phyloP scores from a whole-genome alignment of 2,113 vertebrate genomes.

The Stictonetta naevosa region DNA sequence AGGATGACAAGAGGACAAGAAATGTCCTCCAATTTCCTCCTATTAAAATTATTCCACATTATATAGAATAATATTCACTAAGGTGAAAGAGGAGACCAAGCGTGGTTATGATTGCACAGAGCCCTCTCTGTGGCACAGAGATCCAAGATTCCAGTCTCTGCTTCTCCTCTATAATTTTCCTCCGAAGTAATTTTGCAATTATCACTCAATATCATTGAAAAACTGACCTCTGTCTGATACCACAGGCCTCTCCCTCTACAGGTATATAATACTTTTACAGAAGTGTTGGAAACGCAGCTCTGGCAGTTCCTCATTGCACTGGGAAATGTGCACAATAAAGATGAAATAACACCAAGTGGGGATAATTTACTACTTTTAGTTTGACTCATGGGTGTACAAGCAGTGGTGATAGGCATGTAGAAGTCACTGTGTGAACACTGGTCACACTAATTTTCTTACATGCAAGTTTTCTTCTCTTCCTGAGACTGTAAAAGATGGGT shows the following conservation, averaged over 20 bases:
- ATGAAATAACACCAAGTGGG: neutral
- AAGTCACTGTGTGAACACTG: neutral
- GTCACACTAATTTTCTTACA: neutral
- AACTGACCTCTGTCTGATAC: neutral
- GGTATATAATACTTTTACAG: neutral
- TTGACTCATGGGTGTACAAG: neutral
- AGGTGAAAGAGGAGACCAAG: neutral
- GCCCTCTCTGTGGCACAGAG: neutral
- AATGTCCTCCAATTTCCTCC: neutral
- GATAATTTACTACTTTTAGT: neutral
- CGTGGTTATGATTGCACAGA: neutral
- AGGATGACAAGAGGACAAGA: neutral
- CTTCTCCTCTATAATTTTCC: neutral
- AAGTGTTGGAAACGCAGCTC: neutral
- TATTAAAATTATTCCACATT: neutral
- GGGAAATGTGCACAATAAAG: neutral
- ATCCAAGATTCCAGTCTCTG: neutral
- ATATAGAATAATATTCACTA: neutral
- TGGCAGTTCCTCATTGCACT: neutral
- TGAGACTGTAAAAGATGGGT: neutral
- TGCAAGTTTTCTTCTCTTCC: neutral
- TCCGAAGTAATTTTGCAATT: neutral
- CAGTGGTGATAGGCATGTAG: neutral
- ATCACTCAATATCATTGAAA: neutral
- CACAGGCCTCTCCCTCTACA: neutral